Evolutionary conservation across 2,797 vertebrate genomes (phyloP), one percentile per base, ranked within the genome.

Genomic region (Neomorphus geoffroyi): DNA sequence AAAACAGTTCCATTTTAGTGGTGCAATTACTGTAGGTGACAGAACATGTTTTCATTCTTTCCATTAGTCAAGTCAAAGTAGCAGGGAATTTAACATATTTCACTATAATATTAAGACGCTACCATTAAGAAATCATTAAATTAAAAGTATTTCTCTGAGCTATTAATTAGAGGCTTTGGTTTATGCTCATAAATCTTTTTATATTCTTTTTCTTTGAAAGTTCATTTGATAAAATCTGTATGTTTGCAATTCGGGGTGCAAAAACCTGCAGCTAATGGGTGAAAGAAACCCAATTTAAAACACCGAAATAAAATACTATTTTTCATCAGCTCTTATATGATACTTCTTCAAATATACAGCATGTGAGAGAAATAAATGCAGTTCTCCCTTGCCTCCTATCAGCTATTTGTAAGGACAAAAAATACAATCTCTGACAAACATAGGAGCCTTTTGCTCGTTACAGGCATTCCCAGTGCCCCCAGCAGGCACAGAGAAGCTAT

Each of bases 141-240:
- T 94, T 94, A 80, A 90, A 90, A 94, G 24, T 28, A 73, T 57
- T 92, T 91, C 95, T 95, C 92, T 65, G 56, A 83, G 84, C 91
- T 93, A 95, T 96, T 97, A 97, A 97, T 98, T 98, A 97, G 84
- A 95, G 67, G 70, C 39, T 88, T 93, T 92, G 60, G 79, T 97
- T 96, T 94, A 88, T 88, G 80, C 72, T 92, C 69, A 96, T 80
- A 93, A 93, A 92, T 35, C 19, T 70, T 86, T 91, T 95, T 57
- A 91, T 65, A 74, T 74, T 85, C 56, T 69, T 86, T 84, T 93
- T 85, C 92, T 74, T 69, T 79, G 88, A 90, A 88, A 88, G 84
- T 77, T 92, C 41, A 83, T 97, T 97, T 96, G 91, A 90, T 91
- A 90, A 96, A 77, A 97, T 80, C n/a, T 77, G 87, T 88, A 61